Base-by-base conservation (phyloP, 1,140 invertebrate genomes). In the Muscidifurax raptorellus region DNA sequence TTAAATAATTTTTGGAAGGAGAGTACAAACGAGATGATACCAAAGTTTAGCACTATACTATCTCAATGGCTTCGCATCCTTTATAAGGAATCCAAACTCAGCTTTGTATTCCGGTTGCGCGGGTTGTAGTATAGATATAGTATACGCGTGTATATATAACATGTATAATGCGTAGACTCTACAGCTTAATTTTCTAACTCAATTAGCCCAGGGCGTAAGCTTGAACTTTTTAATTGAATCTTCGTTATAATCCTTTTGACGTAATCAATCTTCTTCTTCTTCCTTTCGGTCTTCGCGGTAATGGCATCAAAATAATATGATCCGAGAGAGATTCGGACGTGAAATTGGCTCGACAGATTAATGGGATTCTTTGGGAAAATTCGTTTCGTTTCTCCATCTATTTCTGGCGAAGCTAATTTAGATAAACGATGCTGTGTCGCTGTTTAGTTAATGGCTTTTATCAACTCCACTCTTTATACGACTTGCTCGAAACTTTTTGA, bases 171-270 rank as follows among this genome's bases (percentile, higher is more conserved):
- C 52, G 52, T 59, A 59, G 5, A 59, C 52, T 59, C 9, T 9
- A 27, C 2, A 27, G 25, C 75, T 79, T 74, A 72, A 59, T 72
- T 80, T 44, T 74, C 69, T 80, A 83, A 84, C 83, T 80, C 77
- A 80, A 80, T 80, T 80, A 84, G 52, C 47, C 47, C 52, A 66
- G 25, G n/a, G 28, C 30, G 79, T 40, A 64, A 25, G 66, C 67
- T 84, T 18, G 69, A 64, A 84, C 59, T 80, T 81, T 85, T 76
- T 81, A 85, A 85, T 85, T 69, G 36, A 85, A 85, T 85, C 78
- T 72, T 28, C 78, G 47, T 76, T 69, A 69, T 36, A 81, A 77
- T 77, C 40, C 44, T 67, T 59, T 12, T 71, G n/a, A 80, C 64
- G 66, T 47, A 66, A 85, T 85, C 52, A 85, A 85, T 81, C 83